Base-by-base conservation (phyloP, 1,140 invertebrate species). In the Scaptomyza hsui region DNA sequence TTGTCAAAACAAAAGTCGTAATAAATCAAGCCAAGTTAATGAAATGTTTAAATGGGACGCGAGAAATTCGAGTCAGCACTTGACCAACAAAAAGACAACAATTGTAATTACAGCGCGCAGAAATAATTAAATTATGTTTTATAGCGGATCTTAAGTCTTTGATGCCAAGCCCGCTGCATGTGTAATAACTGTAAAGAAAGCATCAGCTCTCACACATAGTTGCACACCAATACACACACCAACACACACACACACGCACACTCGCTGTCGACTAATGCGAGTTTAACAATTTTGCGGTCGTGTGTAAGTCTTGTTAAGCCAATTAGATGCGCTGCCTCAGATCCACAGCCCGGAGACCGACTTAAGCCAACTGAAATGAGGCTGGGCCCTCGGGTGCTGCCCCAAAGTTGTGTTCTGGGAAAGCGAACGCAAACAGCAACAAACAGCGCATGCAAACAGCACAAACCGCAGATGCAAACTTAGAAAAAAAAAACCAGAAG, bases 51-150 rank as follows among this genome's bases (percentile, higher is more conserved):
- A 69, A n/a, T 67, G 53, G 61, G 60, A 53, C 57, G 61, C 45
- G 39, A 51, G 51, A 57, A 64, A 52, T 59, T 71, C 21, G 29
- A 71, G 45, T 47, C 39, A 49, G n/a, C 57, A 73, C 53, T 76
- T 68, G 78, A 61, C 53, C 61, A 73, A 51, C 41, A 78, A 71
- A 32, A 59, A 80, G 45, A 51, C 16, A 72, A 60, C 55, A 55
- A 51, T 61, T 69, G 82, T 75, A 88, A 86, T 86, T 88, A 81
- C 65, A 62, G 44, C 56, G 55, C 63, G 35, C 45, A 52, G 51
- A 78, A 82, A 82, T 86, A 81, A 86, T 88, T 88, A 78, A 86
- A 88, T 77, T 78, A 82, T 86, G 73, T 70, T 86, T 86, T 82
- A 86, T 72, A 74, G 82, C 71, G 55, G 57, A 52, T 68, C 65